Evolutionary conservation across 2,888 invertebrate genomes (phyloP), one percentile per base, ranked within the genome.

Genomic region (Philereme vetulata): DNA sequence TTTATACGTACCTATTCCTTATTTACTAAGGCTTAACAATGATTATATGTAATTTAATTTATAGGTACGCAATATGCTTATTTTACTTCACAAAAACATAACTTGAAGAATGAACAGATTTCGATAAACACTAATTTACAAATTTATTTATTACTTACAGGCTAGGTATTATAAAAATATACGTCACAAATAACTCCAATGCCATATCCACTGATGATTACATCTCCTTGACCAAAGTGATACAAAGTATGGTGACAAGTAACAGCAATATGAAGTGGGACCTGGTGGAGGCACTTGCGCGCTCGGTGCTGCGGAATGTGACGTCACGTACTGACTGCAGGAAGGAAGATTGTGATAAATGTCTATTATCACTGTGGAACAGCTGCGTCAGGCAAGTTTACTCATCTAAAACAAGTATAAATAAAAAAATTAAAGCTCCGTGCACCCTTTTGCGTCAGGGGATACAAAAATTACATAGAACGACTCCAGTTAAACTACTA

Each of bases 311-410:
- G 49, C 63, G 76, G 43, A 72, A 71, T 49, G 57, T 80, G 36
- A 42, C 51, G 52, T 50, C 53, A 48, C 58, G 60, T 8, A 56
- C 42, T 11, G 47, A 54, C n/a, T 62, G 55, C 35, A 68, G 69
- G 60, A 72, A 69, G 48, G 70, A 73, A 11, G 73, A 78, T 10
- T 68, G 68, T 62, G 74, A 74, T 38, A 69, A 66, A 40, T 59
- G 68, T 32, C 49, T 81, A 32, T 51, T 76, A 10, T 76, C 77
- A 1, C 64, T 93, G 3, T 92, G 91, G 91, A 90, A 86, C 71
- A 78, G 84, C 5, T 87, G 86, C 74, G 81, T 90, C 7, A 86
- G 92, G 92, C 90, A 73, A 76, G 71, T 44, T 48, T 49, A 45
- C 47, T 46, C 21, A 35, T n/a, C 11, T 44, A 5, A 7, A 42